Conservation (phyloP, 2,797 vertebrate genomes). For the Sebastes matsubarae region DNA sequence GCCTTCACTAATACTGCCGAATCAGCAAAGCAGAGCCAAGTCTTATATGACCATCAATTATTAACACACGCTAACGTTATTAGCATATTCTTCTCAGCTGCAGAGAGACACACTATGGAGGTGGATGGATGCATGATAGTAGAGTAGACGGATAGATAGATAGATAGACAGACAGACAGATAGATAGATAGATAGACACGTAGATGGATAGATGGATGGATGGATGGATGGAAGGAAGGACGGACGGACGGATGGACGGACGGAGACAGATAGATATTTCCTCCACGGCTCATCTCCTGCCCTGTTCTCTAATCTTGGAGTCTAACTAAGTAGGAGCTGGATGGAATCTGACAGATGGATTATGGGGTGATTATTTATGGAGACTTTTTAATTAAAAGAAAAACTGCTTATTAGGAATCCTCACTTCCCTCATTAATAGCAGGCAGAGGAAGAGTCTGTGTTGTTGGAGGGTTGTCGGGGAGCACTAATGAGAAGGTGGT, state of each 20-base stretch:
- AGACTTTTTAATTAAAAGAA: slow-evolving; percentile 87
- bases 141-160: slow-evolving; percentile 10
- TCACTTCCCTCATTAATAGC: slow-evolving; percentile 83
- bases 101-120: slow-evolving; percentile 29
- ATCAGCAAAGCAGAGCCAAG: slow-evolving; percentile 76
- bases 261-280: background rate
- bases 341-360: slow-evolving; percentile 84
- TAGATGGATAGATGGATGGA: slow-evolving; percentile 5
- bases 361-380: slow-evolving; percentile 87
- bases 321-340: slow-evolving; percentile 78
- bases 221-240: slow-evolving; percentile 12
- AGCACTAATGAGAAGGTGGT: slow-evolving; percentile 77
- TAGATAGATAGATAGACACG: background rate
- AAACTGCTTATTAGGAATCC: slow-evolving; percentile 86
- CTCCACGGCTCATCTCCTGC: slow-evolving; percentile 30
- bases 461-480: slow-evolving; percentile 76
- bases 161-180: background rate
- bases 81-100: slow-evolving; percentile 68
- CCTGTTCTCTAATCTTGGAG: slow-evolving; percentile 58
- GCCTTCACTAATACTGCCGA: slow-evolving; percentile 75
- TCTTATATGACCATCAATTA: slow-evolving; percentile 82
- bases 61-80: slow-evolving; percentile 78
- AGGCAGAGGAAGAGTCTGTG: slow-evolving; percentile 73
- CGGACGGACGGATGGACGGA: slow-evolving; percentile 21
- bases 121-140: slow-evolving; percentile 16